Base-by-base conservation (phyloP, 2,797 vertebrate species). In the Thalassophryne amazonica region DNA sequence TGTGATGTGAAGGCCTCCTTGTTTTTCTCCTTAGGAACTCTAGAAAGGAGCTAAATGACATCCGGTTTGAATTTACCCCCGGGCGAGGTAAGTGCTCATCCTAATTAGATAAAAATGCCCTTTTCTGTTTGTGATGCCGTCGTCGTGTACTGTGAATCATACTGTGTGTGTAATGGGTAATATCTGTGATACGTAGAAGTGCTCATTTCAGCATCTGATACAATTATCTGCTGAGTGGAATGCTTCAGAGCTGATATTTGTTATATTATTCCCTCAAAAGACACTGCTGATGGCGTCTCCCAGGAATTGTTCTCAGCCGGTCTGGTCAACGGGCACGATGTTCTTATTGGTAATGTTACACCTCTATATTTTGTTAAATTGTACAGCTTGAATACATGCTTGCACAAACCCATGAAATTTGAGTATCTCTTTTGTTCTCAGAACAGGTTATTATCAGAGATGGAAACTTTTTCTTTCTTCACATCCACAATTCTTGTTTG, bases 271-370 rank as follows among this genome's bases (percentile, higher is more conserved):
- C 39, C 37, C 32, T 48, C 49, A 45, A 78, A 86, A 99, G 96
- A 99, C 85, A 98, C 97, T 3, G 94, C 97, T 79, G 95, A 98
- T 64, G 97, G 97, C 3, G 97, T 99, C 83, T 99, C 97, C 86
- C 97, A 98, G 90, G 97, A 99, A 78, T 92, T 99, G 73, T 95
- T 95, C 90, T 98, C 97, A 12, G 97, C 97, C 43, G 96, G 97
- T 81, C 89, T 99, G 65, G 97, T 99, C 81, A 93, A 95, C 47
- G 95, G 95, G 54, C 95, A 91, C 17, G 97, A 99, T 87, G 95
- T 98, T 80, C 91, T 94, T 82, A 88, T 97, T 86, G 96, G 97
- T 99, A 97, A 95, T 48, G 43, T 57, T 37, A 30, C 39, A 29
- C 14, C 8, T 43, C 3, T 60, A 46, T 37, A 13, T 74, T 63